Base-by-base conservation (phyloP, 2,797 vertebrate genomes). In the Cossypha polioptera region DNA sequence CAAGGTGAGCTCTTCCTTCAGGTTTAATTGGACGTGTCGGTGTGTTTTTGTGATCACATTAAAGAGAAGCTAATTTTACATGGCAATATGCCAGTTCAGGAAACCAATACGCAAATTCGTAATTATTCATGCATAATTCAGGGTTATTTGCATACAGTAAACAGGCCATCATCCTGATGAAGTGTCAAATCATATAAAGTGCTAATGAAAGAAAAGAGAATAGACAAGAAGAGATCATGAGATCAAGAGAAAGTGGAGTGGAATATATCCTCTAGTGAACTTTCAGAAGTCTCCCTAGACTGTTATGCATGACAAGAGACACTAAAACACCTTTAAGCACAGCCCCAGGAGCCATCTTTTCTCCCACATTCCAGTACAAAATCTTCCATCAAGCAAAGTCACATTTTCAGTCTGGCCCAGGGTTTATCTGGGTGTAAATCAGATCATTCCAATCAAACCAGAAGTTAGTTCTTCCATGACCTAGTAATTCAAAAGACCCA, bases 51-150 rank as follows among this genome's bases (percentile, higher is more conserved):
- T 67, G 77, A 61, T 94, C 72, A 25, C 31, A 8, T 50, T 89
- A 51, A 83, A 96, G 90, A 42, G 84, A 91, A 82, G 91, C 92
- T 96, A 63, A 97, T 97, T 93, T 94, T 62, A 77, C 69, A 21
- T 67, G 95, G 94, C 95, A 94, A 54, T 33, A 15, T 54, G 96
- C 94, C 96, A 96, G 88, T 40, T 79, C 92, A 93, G 91, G 91
- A 94, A 95, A 91, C 59, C 75, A 66, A 77, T 84, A 92, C 18
- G 11, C 74, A 95, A 92, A 96, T 86, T 94, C 57, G 33, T 94
- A 86, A 96, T 95, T 96, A 96, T 92, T 94, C 93, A 90, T 94
- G 87, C 95, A 97, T 96, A 93, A 97, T 97, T 95, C 86, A 94
- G 67, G 54, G 15, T 86, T 66, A 93, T 97, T 97, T 97, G 95